Evolutionary conservation across 2,113 vertebrate species (phyloP).

Genomic region (Ptyas mucosa): DNA sequence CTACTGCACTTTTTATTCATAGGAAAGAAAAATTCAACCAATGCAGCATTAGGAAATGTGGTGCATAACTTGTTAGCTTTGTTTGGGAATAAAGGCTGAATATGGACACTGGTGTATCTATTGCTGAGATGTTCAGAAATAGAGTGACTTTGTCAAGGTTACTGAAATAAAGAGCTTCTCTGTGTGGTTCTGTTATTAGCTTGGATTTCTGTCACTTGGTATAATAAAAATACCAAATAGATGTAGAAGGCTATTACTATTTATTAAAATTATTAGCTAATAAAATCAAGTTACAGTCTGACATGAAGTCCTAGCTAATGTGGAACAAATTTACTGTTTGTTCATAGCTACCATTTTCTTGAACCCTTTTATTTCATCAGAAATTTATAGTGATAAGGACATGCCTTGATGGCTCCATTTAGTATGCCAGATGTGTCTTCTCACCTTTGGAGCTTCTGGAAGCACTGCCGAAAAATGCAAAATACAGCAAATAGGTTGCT

Average conservation of each 20-base stretch:
- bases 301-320: neutral
- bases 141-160: neutral
- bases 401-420: neutral
- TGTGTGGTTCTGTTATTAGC: neutral
- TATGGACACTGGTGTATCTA: neutral
- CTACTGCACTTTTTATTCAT: neutral
- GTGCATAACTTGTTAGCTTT: neutral
- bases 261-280: neutral
- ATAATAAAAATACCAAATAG: neutral
- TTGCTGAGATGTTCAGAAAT: slow-evolving; percentile 2
- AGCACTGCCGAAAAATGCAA: neutral
- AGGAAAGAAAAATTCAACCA: slow-evolving; percentile 12
- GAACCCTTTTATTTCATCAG: neutral
- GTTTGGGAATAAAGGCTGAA: slow-evolving; percentile 11
- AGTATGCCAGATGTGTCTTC: neutral
- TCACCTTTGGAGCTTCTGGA: neutral
- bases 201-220: neutral
- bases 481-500: neutral
- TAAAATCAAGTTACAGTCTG: neutral
- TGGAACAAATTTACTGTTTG: neutral
- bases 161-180: slow-evolving; percentile 6
- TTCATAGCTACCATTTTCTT: neutral
- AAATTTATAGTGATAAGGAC: neutral
- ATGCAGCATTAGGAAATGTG: neutral
- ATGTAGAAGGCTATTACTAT: neutral